Evolutionary conservation across 1,140 invertebrate species (phyloP).

Genomic region (Radopholus similis): DNA sequence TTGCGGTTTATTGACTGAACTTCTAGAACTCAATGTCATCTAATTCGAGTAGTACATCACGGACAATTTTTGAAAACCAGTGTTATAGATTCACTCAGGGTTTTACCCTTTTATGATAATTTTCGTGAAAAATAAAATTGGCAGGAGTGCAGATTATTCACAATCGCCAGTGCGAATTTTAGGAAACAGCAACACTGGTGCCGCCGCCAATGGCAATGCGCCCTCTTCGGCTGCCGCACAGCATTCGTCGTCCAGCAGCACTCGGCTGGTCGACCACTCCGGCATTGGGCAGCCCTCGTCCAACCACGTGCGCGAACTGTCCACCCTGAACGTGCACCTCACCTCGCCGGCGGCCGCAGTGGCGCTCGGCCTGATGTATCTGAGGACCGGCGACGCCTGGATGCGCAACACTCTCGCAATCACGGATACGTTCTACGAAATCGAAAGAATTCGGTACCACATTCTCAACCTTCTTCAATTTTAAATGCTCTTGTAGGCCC

Average conservation of each 20-base stretch:
- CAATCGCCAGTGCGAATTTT: background rate
- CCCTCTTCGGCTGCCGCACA: background rate
- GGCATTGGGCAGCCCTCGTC: slow-evolving; percentile 21
- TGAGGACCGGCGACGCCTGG: slow-evolving; percentile 23
- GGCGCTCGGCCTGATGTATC: slow-evolving; percentile 33
- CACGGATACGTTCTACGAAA: slow-evolving; percentile 30
- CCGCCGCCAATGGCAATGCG: background rate
- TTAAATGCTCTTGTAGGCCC: slow-evolving; percentile 24
- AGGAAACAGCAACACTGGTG: background rate
- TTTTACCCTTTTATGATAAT: too few relatives aligned
- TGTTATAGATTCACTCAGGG: too few relatives aligned
- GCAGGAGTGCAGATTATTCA: too few relatives aligned
- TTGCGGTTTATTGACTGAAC: too few relatives aligned
- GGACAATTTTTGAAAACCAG: too few relatives aligned
- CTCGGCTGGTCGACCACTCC: background rate
- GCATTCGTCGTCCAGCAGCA: background rate
- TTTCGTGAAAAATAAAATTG: too few relatives aligned
- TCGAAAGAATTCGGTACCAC: slow-evolving; percentile 29
- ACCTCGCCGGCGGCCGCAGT: slow-evolving; percentile 34
- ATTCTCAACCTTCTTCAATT: background rate
- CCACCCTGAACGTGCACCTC: slow-evolving; percentile 30
- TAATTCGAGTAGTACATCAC: too few relatives aligned
- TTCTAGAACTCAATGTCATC: too few relatives aligned
- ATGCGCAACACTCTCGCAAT: slow-evolving; percentile 22
- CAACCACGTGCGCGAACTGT: slow-evolving; percentile 33